phyloP scores from a whole-genome alignment of 1,140 invertebrate species.

The Drosophila sp. region DNA sequence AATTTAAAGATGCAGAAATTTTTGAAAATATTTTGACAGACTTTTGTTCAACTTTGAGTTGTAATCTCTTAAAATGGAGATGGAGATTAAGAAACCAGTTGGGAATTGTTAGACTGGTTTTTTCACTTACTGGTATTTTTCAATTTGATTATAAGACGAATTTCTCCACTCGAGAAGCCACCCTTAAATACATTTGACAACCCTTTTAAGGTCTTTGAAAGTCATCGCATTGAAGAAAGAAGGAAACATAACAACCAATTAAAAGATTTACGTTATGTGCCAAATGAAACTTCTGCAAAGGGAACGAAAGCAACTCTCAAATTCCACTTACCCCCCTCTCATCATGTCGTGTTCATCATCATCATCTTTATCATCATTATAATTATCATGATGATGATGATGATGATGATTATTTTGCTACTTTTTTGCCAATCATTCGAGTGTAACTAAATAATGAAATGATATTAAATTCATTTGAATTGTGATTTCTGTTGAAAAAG shows the following conservation, averaged over 20 bases:
- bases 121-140: not conserved
- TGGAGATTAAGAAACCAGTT: not conserved
- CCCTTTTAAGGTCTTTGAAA: constrained; percentile 54
- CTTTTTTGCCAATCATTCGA: constrained; percentile 80
- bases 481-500: constrained; percentile 82
- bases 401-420: constrained; percentile 53
- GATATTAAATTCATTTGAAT: constrained; percentile 83
- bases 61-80: not conserved
- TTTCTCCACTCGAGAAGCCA: constrained; percentile 20
- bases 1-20: too few relatives aligned
- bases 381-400: not conserved
- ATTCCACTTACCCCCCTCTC: constrained; percentile 37
- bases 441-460: constrained; percentile 83
- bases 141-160: constrained; percentile 3
- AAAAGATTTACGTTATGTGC: constrained; percentile 62
- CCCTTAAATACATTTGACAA: constrained; percentile 52
- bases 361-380: constrained; percentile 29
- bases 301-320: constrained; percentile 54
- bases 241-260: constrained; percentile 71
- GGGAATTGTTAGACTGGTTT: constrained; percentile 6
- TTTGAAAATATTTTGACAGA: too few relatives aligned
- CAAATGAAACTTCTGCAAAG: constrained; percentile 40
- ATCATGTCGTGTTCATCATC: constrained; percentile 8
- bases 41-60: too few relatives aligned
- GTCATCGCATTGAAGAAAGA: constrained; percentile 36